Percentiles rank a stretch among this genome's conserved stretches.
Evolutionary conservation across 2,888 invertebrate genomes (phyloP).

Genomic region (Tipula helvola): DNA sequence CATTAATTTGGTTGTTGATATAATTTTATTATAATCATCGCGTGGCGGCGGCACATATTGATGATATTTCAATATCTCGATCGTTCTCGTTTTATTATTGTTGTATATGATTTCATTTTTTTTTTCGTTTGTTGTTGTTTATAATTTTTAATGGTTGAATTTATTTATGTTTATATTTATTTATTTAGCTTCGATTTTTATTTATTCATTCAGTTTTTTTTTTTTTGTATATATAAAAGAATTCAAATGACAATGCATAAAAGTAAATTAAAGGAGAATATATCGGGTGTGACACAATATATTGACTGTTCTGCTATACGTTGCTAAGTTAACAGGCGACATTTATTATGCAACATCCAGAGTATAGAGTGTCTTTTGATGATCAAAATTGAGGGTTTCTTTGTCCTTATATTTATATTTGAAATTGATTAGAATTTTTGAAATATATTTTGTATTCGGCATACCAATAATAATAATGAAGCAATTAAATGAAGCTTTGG

Average conservation of each 20-base stretch:
- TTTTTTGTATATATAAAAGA: not conserved
- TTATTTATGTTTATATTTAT: not conserved
- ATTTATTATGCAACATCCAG: not conserved
- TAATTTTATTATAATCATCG: not conserved
- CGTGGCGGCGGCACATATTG: not conserved
- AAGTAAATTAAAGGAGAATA: not conserved
- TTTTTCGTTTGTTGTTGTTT: not conserved
- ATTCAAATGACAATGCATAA: slow-evolving; percentile 4
- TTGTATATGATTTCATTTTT: not conserved
- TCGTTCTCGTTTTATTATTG: not conserved
- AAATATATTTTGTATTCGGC: not conserved
- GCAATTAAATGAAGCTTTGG: not conserved
- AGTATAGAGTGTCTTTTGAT: not conserved
- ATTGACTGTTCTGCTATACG: not conserved
- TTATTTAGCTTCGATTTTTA: not conserved
- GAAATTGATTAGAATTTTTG: not conserved
- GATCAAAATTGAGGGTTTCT: not conserved
- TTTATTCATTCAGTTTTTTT: not conserved
- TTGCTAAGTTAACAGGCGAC: not conserved
- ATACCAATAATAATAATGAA: not conserved
- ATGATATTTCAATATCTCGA: not conserved
- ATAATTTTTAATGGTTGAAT: slow-evolving; percentile 4
- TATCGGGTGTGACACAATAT: not conserved
- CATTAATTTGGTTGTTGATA: slow-evolving; percentile 4
- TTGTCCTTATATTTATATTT: not conserved